Conservation (phyloP, 2,113 vertebrate genomes). For the Protomyctophum bolini region DNA sequence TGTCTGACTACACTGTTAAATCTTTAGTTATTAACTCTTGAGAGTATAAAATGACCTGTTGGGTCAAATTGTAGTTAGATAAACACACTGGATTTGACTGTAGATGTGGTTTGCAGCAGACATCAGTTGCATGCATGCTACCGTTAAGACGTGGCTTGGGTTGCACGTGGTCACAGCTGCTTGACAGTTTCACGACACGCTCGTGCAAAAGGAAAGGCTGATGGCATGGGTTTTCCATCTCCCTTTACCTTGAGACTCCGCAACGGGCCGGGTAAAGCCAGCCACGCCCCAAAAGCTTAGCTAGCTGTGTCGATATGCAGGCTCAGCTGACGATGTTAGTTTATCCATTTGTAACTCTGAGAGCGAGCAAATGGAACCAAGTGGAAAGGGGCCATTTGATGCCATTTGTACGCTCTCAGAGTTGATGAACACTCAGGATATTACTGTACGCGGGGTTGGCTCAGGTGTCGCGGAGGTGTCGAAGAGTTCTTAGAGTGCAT, state of each 20-base stretch:
- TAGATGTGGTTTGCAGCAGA: background rate
- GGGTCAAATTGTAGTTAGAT: no score
- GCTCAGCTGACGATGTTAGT: slow-evolving; percentile 5
- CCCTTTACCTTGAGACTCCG: slow-evolving; percentile 60
- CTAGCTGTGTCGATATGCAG: slow-evolving; percentile 35
- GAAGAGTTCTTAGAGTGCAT: slow-evolving; percentile 15
- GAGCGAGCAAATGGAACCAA: no score
- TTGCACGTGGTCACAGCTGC: slow-evolving; percentile 40
- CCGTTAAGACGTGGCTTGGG: slow-evolving; percentile 20
- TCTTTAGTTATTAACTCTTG: no score
- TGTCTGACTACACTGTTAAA: slow-evolving; percentile 11
- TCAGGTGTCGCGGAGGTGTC: slow-evolving; percentile 17
- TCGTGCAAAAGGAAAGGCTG: slow-evolving; percentile 38
- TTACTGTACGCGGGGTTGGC: slow-evolving; percentile 6
- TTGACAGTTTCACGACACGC: slow-evolving; percentile 39
- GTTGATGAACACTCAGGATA: no score
- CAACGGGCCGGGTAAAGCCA: slow-evolving; percentile 43
- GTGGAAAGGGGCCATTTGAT: no score
- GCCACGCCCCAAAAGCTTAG: slow-evolving; percentile 39
- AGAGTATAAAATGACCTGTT: no score
- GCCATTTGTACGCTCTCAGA: no score
- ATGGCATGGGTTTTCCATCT: slow-evolving; percentile 30
- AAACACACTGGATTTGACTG: no score
- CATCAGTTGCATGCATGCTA: slow-evolving; percentile 22
- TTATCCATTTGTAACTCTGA: no score